Base-by-base conservation (phyloP, 2,888 invertebrate genomes). In the Tipula confusa region DNA sequence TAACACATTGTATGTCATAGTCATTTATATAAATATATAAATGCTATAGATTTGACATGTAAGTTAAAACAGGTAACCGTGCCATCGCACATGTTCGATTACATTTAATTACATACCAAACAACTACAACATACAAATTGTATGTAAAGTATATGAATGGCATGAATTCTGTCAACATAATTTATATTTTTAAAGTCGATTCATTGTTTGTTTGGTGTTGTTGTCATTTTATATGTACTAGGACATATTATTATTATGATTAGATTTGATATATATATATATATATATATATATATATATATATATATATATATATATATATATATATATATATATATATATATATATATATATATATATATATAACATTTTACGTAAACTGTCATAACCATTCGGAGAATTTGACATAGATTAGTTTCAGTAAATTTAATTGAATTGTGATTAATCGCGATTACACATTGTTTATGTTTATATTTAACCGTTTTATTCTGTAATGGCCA, bases 351-450 rank as follows among this genome's bases (percentile, higher is more conserved):
- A n/a, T 15, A 15, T 24, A 5, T 31, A 31, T 31, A 31, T 31
- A 5, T 31, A 43, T 24, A 64, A n/a, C n/a, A n/a, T n/a, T 64
- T 64, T 64, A 64, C 64, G 18, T 24, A 64, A 64, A 64, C 24
- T 64, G 64, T 1, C 64, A 64, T 64, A 64, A 64, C 64, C 64
- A 64, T 64, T 64, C 64, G 64, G 9, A 24, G 64, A 64, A 64
- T 64, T 64, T 64, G 64, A 64, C 64, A 64, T 64, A 64, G 24
- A 64, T 64, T 64, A 24, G 64, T 64, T 64, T 64, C 64, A 64
- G 24, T 64, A 64, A 64, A 64, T 24, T 64, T 18, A 64, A 24
- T 64, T 24, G 24, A 64, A 18, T 64, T 64, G 64, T 24, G 64
- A 64, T 64, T 64, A 64, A 9, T 24, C 7, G 64, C 18, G 64